A percentile compares a stretch with the other conserved stretches of the same genome.
phyloP scores from a whole-genome alignment of 2,113 vertebrate species.

The Hypanus sabinus region DNA sequence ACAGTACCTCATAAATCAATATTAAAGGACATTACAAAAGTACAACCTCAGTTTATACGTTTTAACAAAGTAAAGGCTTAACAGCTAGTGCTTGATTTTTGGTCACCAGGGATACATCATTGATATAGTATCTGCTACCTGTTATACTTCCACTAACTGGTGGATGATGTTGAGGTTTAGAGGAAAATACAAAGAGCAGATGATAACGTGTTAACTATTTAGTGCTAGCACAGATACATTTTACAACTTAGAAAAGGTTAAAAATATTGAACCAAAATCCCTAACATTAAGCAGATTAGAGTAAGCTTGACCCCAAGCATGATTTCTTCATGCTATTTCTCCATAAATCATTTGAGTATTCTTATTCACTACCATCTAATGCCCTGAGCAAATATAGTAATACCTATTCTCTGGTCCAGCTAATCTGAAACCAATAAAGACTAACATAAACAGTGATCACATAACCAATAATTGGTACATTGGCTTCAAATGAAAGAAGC shows the following conservation, averaged over 20 bases:
- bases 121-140: no score
- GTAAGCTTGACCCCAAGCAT: background rate
- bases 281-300: background rate
- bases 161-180: no score
- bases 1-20: background rate
- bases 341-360: background rate
- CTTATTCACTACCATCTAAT: background rate
- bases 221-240: no score
- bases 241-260: no score
- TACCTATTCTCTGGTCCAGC: background rate
- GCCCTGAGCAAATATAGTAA: background rate
- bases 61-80: no score
- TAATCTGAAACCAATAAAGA: background rate
- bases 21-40: background rate
- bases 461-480: background rate
- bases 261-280: no score
- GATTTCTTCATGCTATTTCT: background rate
- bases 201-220: no score
- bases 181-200: no score
- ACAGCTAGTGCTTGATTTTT: no score
- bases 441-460: background rate
- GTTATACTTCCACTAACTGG: no score
- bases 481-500: background rate
- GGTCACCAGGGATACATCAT: no score
- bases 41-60: no score